These are phyloP conservation scores for Volucella bombylans DNA, from an alignment of 2,888 invertebrate genomes.

Conservation along the genomic window DNA sequence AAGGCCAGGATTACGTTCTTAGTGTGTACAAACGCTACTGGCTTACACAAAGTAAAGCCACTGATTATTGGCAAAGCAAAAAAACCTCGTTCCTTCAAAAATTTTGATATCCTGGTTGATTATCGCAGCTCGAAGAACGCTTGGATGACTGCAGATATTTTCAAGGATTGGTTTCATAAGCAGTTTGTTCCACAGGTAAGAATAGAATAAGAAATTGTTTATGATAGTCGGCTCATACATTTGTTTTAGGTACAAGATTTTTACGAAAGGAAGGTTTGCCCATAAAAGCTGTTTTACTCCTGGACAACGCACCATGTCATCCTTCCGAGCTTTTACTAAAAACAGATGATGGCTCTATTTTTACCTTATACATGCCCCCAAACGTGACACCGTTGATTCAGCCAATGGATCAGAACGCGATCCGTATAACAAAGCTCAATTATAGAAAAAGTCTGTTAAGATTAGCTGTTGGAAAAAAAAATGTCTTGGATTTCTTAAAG, in stretches of 20 bases:
- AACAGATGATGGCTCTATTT: slow-evolving; percentile 19
- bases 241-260: slow-evolving; percentile 21
- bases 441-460: too few relatives aligned
- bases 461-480: too few relatives aligned
- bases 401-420: too few relatives aligned
- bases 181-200: background rate
- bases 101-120: too few relatives aligned
- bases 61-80: slow-evolving; percentile 17
- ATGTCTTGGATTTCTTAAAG: too few relatives aligned
- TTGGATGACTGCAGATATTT: slow-evolving; percentile 40
- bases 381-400: too few relatives aligned
- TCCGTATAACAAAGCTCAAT: too few relatives aligned
- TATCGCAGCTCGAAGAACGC: too few relatives aligned
- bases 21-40: slow-evolving; percentile 24
- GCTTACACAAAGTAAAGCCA: background rate
- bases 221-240: background rate
- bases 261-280: too few relatives aligned
- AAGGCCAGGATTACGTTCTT: slow-evolving; percentile 25
- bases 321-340: slow-evolving; percentile 15
- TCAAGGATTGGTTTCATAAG: slow-evolving; percentile 20
- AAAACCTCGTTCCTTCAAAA: slow-evolving; percentile 30
- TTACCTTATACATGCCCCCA: slow-evolving; percentile 13
- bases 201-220: too few relatives aligned
- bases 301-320: slow-evolving; percentile 31
- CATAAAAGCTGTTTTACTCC: too few relatives aligned